phyloP scores from a whole-genome alignment of 2,888 invertebrate species.

The Bhutanitis thaidina region DNA sequence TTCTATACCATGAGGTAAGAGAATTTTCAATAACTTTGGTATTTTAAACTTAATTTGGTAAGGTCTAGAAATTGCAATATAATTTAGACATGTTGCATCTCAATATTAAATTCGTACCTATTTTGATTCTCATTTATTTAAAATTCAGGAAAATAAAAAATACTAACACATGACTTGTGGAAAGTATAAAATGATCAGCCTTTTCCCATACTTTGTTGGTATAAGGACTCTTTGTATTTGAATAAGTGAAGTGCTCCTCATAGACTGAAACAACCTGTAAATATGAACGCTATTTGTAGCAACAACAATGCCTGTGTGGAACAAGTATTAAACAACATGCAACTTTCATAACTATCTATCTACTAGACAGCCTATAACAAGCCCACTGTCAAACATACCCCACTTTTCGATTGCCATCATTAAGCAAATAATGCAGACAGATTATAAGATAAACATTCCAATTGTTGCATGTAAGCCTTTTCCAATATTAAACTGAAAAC shows the following conservation, averaged over 20 bases:
- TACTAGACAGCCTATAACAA: no score
- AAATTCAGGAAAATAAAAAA: no score
- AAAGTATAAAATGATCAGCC: constrained; percentile 31
- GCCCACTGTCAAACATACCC: no score
- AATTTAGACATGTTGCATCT: background rate
- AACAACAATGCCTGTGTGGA: background rate
- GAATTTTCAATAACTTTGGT: constrained; percentile 41
- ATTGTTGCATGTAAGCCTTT: no score
- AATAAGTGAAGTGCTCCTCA: constrained; percentile 34
- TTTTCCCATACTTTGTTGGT: constrained; percentile 32
- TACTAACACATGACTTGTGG: constrained; percentile 37
- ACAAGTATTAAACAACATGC: background rate
- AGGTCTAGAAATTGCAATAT: constrained; percentile 32
- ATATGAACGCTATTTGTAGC: background rate
- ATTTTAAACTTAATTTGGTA: constrained; percentile 35
- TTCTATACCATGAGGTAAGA: constrained; percentile 45
- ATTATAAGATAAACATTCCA: no score
- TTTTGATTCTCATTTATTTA: no score
- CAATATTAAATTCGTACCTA: no score
- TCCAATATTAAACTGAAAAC: no score
- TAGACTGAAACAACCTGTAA: constrained; percentile 50
- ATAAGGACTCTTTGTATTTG: constrained; percentile 40
- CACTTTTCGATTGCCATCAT: no score
- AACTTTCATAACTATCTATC: no score
- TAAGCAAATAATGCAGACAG: no score